Conservation (phyloP, 2,113 vertebrate species). For the Haplotaxodon microlepis region DNA sequence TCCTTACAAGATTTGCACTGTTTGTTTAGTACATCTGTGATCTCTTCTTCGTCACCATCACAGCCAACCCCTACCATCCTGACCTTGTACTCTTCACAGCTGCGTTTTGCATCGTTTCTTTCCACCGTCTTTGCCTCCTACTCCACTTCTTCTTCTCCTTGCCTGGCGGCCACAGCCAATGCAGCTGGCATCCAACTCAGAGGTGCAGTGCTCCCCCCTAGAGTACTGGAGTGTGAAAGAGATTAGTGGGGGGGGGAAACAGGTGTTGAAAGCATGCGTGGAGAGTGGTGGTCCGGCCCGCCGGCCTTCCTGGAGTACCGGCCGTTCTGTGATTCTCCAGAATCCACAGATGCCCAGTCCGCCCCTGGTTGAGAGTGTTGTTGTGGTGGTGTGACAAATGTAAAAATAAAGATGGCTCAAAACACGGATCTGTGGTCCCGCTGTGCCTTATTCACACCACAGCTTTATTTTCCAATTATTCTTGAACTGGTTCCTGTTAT, state of each 20-base stretch:
- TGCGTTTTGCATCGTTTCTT: fast-evolving
- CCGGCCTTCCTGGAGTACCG: too few relatives aligned
- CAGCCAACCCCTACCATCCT: background rate
- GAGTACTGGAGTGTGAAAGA: background rate
- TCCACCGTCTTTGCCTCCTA: background rate
- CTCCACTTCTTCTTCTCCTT: background rate
- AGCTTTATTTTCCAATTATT: background rate
- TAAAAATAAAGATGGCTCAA: background rate
- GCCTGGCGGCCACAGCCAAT: background rate
- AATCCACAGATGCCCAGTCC: background rate
- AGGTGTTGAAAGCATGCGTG: background rate
- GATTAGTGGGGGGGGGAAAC: background rate
- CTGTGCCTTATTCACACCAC: background rate
- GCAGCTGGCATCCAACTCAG: background rate
- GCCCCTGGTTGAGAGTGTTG: background rate
- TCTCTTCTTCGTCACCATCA: background rate
- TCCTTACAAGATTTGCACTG: background rate
- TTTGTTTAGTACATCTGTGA: background rate
- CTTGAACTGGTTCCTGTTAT: background rate
- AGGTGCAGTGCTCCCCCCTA: background rate
- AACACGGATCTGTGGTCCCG: fast-evolving
- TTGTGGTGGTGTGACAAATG: background rate
- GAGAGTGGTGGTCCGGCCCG: background rate
- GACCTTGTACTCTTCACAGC: background rate
- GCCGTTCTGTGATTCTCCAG: background rate